Evolutionary conservation across 2,888 invertebrate species (phyloP).

Genomic region (Punctoribates punctum): DNA sequence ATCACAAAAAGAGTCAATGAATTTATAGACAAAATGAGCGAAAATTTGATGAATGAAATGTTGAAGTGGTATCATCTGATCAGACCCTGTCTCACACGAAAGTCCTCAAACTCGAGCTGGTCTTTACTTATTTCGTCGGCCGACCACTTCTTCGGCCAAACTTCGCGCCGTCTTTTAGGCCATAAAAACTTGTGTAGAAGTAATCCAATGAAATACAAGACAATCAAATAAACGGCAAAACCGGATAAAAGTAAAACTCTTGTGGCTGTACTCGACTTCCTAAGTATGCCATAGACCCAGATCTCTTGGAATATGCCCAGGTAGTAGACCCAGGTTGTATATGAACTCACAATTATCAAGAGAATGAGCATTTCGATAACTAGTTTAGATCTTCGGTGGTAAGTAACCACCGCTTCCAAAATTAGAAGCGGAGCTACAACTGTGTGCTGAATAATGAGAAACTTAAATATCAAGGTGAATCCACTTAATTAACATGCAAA

Average conservation of each 20-base stretch:
- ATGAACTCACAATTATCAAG: not conserved
- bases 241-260: not conserved
- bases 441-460: not conserved
- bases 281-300: slow-evolving; percentile 21
- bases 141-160: slow-evolving; percentile 23
- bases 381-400: not conserved
- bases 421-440: not conserved
- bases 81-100: slow-evolving; percentile 26
- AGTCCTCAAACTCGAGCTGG: slow-evolving; percentile 27
- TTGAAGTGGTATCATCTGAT: slow-evolving; percentile 27
- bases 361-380: not conserved
- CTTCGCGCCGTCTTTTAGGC: not conserved
- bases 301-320: not conserved
- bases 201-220: slow-evolving; percentile 3
- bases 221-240: not conserved
- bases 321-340: not conserved
- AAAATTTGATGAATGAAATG: too few species aligned
- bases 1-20: too few species aligned
- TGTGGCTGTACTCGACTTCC: not conserved
- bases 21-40: too few species aligned
- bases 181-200: not conserved
- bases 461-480: not conserved
- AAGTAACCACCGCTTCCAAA: not conserved
- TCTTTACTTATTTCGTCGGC: slow-evolving; percentile 21
- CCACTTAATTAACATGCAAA: not conserved